Evolutionary conservation across 1,140 invertebrate species (phyloP), one percentile per base, ranked within the genome.

Genomic region (Amyelois transitella): DNA sequence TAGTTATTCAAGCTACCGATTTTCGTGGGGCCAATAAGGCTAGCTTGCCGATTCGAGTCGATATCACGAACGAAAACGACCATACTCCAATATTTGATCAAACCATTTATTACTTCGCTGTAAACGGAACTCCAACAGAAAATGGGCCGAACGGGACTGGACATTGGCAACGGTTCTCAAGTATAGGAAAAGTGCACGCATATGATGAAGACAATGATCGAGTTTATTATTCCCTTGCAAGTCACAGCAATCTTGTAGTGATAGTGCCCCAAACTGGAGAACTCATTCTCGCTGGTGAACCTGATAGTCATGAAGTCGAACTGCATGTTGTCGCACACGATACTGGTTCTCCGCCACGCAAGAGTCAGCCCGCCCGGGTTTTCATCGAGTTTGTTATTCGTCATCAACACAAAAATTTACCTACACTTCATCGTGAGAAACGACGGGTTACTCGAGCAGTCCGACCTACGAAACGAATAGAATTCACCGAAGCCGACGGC

Each of bases 231-330:
- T 92, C 93, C 53, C 82, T 97, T 12, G 90, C 92, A n/a, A 92
- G 92, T 0, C 93, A 94, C 1, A 96, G 92, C 48, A 95, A 95
- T 64, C 81, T 94, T 21, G 91, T 96, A 7, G 94, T 97, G 6
- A 93, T 98, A 55, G 95, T 97, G 0, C 96, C 96, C 0, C 96
- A 97, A 88, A 97, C 96, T 1, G 96, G 96, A 0, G 95, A 97
- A 75, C 81, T 98, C 0, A 91, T 97, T 65, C 77, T 97, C 5
- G 93, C 93, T 7, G 94, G 93, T 5, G 94, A 95, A 59, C 92
- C 93, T 0, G 92, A 92, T 47, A 84, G 93, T 43, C 89, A 90
- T 10, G 93, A 95, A 63, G 88, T 91, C 12, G 91, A 94, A 54
- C 72, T 96, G 12, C 85, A 92, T 60, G 92, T 97, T 0, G 91